Percentiles rank a stretch among this genome's conserved stretches.
Evolutionary conservation across 2,888 invertebrate species (phyloP).

Genomic region (Apotomis capreana): DNA sequence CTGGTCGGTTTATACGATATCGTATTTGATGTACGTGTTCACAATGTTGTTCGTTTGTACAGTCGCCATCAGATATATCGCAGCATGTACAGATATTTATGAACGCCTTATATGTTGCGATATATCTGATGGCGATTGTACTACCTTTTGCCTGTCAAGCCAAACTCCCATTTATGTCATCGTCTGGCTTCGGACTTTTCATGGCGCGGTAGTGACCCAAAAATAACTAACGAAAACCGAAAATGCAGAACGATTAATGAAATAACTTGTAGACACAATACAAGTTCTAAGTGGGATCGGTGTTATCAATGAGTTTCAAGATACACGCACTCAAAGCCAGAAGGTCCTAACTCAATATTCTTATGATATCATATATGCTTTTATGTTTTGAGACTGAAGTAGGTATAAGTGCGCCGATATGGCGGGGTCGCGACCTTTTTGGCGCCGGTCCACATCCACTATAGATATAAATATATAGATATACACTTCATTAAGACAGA

Average conservation of each 20-base stretch:
- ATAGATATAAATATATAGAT: constrained; percentile 8
- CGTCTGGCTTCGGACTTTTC: too few relatives aligned
- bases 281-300: constrained; percentile 25
- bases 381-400: neutral
- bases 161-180: too few relatives aligned
- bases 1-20: too few relatives aligned
- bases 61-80: too few relatives aligned
- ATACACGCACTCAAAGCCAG: constrained; percentile 1
- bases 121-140: too few relatives aligned
- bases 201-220: neutral
- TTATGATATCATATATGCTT: neutral
- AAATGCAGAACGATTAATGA: constrained; percentile 17
- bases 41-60: too few relatives aligned
- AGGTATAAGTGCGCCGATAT: constrained; percentile 19
- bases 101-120: too few relatives aligned
- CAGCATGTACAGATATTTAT: too few relatives aligned
- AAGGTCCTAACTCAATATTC: constrained; percentile 4
- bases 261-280: constrained; percentile 28
- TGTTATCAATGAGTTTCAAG: constrained; percentile 25
- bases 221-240: neutral
- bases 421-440: constrained; percentile 27
- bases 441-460: constrained; percentile 35
- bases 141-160: too few relatives aligned
- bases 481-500: constrained; percentile 21
- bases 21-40: too few relatives aligned